A percentile compares a stretch with the other conserved stretches of the same genome.
Evolutionary conservation across 1,140 invertebrate species (phyloP).

Genomic region (Belonocnema kinseyi): DNA sequence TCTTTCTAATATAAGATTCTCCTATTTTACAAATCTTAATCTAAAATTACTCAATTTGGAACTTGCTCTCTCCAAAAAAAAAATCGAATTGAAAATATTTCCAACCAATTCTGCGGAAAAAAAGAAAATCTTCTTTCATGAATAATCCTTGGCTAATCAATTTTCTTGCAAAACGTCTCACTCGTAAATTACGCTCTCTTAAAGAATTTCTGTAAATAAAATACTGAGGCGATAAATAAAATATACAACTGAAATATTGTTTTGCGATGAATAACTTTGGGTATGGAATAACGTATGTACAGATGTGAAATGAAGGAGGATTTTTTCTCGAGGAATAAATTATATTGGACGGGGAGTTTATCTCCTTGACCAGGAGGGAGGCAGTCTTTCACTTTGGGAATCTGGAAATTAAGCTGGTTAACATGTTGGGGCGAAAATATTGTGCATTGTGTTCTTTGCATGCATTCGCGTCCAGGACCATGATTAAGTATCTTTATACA

Average conservation of each 20-base stretch:
- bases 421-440: slow-evolving; percentile 26
- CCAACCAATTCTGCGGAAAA: neutral
- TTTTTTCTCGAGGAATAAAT: slow-evolving; percentile 10
- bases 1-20: too few species aligned
- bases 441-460: slow-evolving; percentile 23
- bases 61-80: neutral
- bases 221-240: too few species aligned
- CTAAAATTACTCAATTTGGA: too few species aligned
- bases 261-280: too few species aligned
- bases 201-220: too few species aligned
- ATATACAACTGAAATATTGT: too few species aligned
- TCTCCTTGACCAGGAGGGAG: slow-evolving; percentile 8
- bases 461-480: slow-evolving; percentile 42
- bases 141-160: slow-evolving; percentile 1
- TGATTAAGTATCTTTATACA: slow-evolving; percentile 50
- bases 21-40: too few species aligned
- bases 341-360: slow-evolving; percentile 6
- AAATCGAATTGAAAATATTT: slow-evolving; percentile 18
- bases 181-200: too few species aligned
- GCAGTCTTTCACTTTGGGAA: slow-evolving; percentile 22
- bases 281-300: too few species aligned
- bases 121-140: neutral
- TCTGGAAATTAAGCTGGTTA: slow-evolving; percentile 26
- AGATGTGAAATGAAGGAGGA: neutral
- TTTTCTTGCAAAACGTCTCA: neutral